Evolutionary conservation across 2,113 vertebrate genomes (phyloP), one percentile per base, ranked within the genome.

Genomic region (Raja brachyura): DNA sequence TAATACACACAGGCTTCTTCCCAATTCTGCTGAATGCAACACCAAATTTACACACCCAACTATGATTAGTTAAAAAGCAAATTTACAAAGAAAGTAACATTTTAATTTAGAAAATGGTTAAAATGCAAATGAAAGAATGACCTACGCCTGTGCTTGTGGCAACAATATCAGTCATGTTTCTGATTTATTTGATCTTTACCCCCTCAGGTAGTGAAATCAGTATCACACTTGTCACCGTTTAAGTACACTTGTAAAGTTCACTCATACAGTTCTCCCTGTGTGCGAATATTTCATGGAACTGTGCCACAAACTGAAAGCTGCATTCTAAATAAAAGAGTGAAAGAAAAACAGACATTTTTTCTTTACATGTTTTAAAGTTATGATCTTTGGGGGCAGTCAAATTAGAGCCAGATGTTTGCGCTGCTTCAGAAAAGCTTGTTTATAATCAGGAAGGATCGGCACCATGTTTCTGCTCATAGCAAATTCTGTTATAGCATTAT

Each of bases 401-500:
- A 88, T 88, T 88, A 88, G 83, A 88, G 59, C 83, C 83, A 88
- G 83, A 88, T 88, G 75, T 77, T 77, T 13, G 75, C 11, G 75
- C 13, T 33, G 83, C 59, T 88, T 92, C 73, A 73, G 20, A 92
- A 92, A 92, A 25, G 63, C 28, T 48, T 92, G 90, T 92, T 92
- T 73, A 92, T 73, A 92, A 22, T 92, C 68, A 92, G 39, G 48
- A 92, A 73, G 33, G 68, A 92, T 92, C 54, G 61, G 83, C 66
- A 92, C 66, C 18, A 48, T 70, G 59, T 48, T 92, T 92, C 68
- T 92, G 39, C 33, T 92, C 68, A 74, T 48, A 70, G 70, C 70
- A 39, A 74, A 92, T 92, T 68, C 68, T 92, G 66, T 92, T 92
- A 92, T 92, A 39, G 90, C 48, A 28, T 73, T 92, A 92, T 73